Percentiles rank a stretch among this genome's conserved stretches.
phyloP scores from a whole-genome alignment of 2,888 invertebrate species.

The Campaea margaritaria region DNA sequence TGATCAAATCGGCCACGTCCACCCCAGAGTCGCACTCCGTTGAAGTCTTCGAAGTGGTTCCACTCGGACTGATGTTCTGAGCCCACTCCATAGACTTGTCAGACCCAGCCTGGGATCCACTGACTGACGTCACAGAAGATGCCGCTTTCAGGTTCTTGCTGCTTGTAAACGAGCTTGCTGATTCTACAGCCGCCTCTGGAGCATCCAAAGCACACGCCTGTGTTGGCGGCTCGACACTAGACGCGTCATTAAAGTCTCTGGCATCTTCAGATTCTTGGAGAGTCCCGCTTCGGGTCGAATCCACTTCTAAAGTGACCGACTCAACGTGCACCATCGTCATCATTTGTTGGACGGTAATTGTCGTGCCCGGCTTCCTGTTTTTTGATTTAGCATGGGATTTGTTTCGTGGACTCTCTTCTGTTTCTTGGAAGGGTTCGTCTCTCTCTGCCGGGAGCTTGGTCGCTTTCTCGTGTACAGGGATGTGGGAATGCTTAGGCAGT shows the following conservation, averaged over 20 bases:
- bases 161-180: conserved; percentile 49
- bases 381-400: conserved; percentile 34
- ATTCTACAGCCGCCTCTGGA: neutral
- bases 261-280: neutral
- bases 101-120: neutral
- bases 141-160: conserved; percentile 49
- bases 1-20: conserved; percentile 67
- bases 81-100: conserved; percentile 49
- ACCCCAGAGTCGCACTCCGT: conserved; percentile 51
- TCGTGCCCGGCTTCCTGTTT: conserved; percentile 34
- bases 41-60: conserved; percentile 41
- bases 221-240: neutral
- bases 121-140: conserved; percentile 5
- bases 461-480: conserved; percentile 20
- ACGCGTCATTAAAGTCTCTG: neutral
- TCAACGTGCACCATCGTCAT: conserved; percentile 51
- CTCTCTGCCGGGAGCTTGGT: conserved; percentile 34
- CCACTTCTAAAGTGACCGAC: conserved; percentile 19
- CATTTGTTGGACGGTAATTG: conserved; percentile 57
- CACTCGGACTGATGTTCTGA: conserved; percentile 34
- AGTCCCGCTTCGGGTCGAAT: neutral
- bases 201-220: neutral
- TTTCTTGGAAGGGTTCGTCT: conserved; percentile 20
- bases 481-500: conserved; percentile 62
- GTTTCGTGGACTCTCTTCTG: conserved; percentile 13